Evolutionary conservation across 2,888 invertebrate genomes (phyloP).

Genomic region (Torymus aiolomorphi): DNA sequence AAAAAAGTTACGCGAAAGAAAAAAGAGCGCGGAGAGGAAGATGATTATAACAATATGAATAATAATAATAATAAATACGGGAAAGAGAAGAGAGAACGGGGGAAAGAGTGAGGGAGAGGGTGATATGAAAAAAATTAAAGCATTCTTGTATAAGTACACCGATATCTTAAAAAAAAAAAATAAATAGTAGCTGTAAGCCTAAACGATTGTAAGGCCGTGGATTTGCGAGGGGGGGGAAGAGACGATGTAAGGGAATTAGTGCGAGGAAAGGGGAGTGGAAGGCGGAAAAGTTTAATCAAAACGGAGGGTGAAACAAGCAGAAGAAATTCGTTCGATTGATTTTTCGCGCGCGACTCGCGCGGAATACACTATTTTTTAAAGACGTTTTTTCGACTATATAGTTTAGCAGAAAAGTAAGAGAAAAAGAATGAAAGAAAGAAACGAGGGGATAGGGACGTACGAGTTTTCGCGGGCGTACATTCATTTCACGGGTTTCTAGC

Average conservation of each 20-base stretch:
- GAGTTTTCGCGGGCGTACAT: constrained; percentile 7
- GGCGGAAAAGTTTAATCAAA: constrained; percentile 40
- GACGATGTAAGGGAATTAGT: not conserved
- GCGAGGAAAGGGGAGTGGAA: constrained; percentile 6
- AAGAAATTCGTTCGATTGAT: constrained; percentile 40
- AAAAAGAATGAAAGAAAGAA: not conserved
- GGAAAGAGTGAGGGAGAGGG: constrained; percentile 43
- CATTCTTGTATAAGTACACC: constrained; percentile 73
- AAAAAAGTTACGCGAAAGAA: not conserved
- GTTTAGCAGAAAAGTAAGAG: constrained; percentile 17
- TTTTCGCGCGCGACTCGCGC: not conserved
- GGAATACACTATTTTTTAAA: constrained; percentile 51
- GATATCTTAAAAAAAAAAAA: constrained; percentile 68
- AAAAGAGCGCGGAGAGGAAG: too few species aligned
- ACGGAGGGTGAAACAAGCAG: constrained; percentile 6
- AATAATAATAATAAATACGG: constrained; percentile 3
- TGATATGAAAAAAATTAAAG: constrained; percentile 59
- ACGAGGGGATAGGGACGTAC: not conserved
- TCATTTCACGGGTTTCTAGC: constrained; percentile 32
- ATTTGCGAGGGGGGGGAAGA: constrained; percentile 64
- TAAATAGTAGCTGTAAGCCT: constrained; percentile 73
- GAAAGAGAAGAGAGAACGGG: constrained; percentile 12
- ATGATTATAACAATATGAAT: too few species aligned
- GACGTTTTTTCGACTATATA: constrained; percentile 38
- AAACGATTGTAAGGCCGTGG: constrained; percentile 68